Conservation (phyloP, 2,797 vertebrate species). For the Trachops cirrhosus region DNA sequence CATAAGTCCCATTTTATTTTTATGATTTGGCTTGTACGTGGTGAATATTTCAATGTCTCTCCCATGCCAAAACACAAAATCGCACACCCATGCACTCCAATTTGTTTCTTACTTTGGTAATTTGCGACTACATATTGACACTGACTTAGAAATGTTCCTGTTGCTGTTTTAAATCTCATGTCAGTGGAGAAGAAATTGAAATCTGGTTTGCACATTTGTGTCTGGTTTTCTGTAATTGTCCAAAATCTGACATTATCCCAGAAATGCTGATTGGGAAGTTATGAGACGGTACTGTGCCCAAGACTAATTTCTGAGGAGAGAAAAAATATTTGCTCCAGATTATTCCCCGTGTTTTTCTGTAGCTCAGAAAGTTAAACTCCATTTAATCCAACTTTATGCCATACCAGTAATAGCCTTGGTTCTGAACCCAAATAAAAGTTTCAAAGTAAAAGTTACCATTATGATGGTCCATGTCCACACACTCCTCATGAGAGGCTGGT, state of each 20-base stretch:
- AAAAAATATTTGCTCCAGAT: slow-evolving; percentile 40
- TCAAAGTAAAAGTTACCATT: not conserved
- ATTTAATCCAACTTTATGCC: not conserved
- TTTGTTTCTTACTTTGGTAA: slow-evolving; percentile 59
- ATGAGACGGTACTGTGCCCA: slow-evolving; percentile 51
- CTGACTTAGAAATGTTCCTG: slow-evolving; percentile 48
- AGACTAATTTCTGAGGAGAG: slow-evolving; percentile 46
- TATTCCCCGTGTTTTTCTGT: slow-evolving; percentile 55
- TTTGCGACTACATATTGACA: slow-evolving; percentile 57
- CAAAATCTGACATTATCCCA: slow-evolving; percentile 63
- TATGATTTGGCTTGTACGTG: slow-evolving; percentile 59
- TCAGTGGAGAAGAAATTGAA: slow-evolving; percentile 64
- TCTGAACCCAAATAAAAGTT: slow-evolving; percentile 14
- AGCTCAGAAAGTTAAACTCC: slow-evolving; percentile 64
- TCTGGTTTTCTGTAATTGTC: slow-evolving; percentile 59
- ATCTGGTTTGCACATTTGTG: slow-evolving; percentile 61
- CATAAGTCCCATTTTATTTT: slow-evolving; percentile 60
- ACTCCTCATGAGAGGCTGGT: not conserved
- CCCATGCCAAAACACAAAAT: slow-evolving; percentile 47
- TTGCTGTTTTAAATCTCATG: slow-evolving; percentile 66
- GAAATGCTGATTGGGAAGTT: slow-evolving; percentile 64
- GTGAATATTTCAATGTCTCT: slow-evolving; percentile 17
- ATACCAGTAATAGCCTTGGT: not conserved
- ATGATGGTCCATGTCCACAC: not conserved
- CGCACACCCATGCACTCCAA: not conserved